These are phyloP conservation scores for Synanthedon vespiformis DNA, from an alignment of 2,888 invertebrate genomes.

Conservation along the genomic window DNA sequence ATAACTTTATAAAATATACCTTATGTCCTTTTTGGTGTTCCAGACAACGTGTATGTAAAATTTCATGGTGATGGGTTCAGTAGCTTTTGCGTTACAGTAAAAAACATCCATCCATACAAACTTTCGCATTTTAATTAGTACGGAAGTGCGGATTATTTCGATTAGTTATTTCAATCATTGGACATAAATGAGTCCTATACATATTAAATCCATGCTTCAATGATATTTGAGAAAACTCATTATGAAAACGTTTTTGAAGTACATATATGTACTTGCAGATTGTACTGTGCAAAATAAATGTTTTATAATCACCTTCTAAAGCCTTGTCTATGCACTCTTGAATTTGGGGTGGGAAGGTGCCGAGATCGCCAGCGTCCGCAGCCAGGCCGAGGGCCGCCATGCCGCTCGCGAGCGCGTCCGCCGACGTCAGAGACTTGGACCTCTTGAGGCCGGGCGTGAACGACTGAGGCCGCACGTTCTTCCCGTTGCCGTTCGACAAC, in stretches of 20 bases:
- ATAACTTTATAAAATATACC: too few species aligned
- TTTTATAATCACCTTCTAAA: conserved; percentile 68
- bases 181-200: too few species aligned
- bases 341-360: conserved; percentile 79
- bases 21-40: too few species aligned
- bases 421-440: conserved; percentile 84
- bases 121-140: too few species aligned
- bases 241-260: conserved; percentile 1
- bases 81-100: too few species aligned
- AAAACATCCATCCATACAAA: too few species aligned
- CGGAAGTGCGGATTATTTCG: too few species aligned
- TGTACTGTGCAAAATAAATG: neutral
- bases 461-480: conserved; percentile 51
- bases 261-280: neutral
- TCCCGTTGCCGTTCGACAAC: conserved; percentile 54
- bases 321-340: conserved; percentile 81
- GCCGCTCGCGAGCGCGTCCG: conserved; percentile 77
- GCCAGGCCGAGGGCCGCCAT: conserved; percentile 77
- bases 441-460: conserved; percentile 75
- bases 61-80: too few species aligned
- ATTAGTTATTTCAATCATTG: too few species aligned
- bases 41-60: too few species aligned
- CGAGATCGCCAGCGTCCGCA: conserved; percentile 81
- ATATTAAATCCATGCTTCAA: too few species aligned
- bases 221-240: conserved; percentile 6